Evolutionary conservation across 1,140 invertebrate species (phyloP), one percentile per base, ranked within the genome.

Genomic region (Calliphora vicina): DNA sequence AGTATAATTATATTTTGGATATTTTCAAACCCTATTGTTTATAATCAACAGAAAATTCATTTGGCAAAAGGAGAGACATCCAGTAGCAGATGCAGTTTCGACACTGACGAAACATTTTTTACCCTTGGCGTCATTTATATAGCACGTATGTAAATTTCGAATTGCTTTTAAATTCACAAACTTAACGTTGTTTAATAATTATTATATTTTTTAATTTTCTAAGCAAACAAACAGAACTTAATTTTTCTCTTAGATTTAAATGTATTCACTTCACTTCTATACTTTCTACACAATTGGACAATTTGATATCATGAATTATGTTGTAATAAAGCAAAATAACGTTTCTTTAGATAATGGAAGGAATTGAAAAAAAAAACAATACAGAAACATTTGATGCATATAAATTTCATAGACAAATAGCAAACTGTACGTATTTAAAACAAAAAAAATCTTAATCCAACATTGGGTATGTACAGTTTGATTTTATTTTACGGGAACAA

Each of bases 311-410:
- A 25, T 23, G 17, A 67, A 67, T 67, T 23, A 67, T 67, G 23
- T 67, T 57, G 50, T n/a, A 67, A 67, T 67, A 67, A 67, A 67
- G 61, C 61, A 67, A 10, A 67, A 67, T 67, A 67, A 67, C 61
- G 8, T 25, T 23, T 67, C 61, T 67, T 25, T 67, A 67, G 61
- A 67, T 67, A 20, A 67, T 67, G n/a, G 23, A 67, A 67, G 20
- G 61, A 67, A 23, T 8, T 20, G 3, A 23, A 67, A 23, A 67
- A 67, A 67, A 50, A 50, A 50, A 50, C 12, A n/a, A n/a, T n/a
- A n/a, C 17, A 3, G 2, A 35, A 57, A n/a, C 15, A 57, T 57
- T 67, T 67, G 61, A 67, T 23, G 61, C 61, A 23, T 67, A 67
- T 67, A 25, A 67, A 67, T 20, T 67, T 67, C 61, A 67, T n/a